These are phyloP conservation scores for Hydrochoerus hydrochaeris DNA, from an alignment of 2,113 vertebrate genomes.

Conservation along the genomic window DNA sequence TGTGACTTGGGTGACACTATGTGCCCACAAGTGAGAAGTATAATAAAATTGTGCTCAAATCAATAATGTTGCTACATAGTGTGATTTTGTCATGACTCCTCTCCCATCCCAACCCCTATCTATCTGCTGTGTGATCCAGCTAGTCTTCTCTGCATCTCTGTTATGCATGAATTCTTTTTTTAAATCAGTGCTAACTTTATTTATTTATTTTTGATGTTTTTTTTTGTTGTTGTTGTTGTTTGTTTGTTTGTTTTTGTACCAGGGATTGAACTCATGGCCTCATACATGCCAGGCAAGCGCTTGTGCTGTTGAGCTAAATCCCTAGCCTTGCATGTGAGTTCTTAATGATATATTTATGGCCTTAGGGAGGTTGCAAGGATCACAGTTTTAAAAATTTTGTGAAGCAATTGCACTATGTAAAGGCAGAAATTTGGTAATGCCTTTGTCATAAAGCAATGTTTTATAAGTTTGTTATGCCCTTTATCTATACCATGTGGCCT, in stretches of 20 bases:
- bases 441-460: background rate
- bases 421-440: background rate
- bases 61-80: background rate
- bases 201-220: too few relatives aligned
- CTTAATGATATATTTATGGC: background rate
- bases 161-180: background rate
- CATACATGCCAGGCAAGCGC: too few relatives aligned
- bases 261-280: too few relatives aligned
- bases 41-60: background rate
- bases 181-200: too few relatives aligned
- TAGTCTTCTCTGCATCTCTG: background rate
- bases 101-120: background rate
- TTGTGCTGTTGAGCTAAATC: too few relatives aligned
- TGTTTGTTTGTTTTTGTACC: too few relatives aligned
- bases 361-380: background rate
- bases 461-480: background rate
- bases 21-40: background rate
- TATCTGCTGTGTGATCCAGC: background rate
- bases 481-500: background rate
- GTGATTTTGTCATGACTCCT: background rate
- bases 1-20: background rate
- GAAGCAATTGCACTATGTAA: slow-evolving; percentile 10
- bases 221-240: too few relatives aligned
- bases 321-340: background rate
- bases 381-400: background rate